Percentiles rank a stretch among this genome's conserved stretches.
These are phyloP conservation scores for Saxicola maurus DNA, from an alignment of 2,797 vertebrate genomes.

Conservation along the genomic window DNA sequence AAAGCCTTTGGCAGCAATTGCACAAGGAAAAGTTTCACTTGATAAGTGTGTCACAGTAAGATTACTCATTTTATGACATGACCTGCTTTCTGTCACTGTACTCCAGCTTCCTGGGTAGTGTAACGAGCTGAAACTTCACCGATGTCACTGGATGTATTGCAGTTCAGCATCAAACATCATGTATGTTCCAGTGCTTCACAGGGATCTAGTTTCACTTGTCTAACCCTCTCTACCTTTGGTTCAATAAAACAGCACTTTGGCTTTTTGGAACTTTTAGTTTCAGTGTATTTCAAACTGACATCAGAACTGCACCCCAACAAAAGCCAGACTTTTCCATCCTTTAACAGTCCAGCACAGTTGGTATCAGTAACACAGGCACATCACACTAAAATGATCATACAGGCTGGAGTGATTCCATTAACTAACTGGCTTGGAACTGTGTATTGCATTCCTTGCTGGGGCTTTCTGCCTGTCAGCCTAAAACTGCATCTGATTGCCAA, in stretches of 20 bases:
- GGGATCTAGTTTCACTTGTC: constrained; percentile 29
- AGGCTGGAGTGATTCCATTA: background rate
- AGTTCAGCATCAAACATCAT: background rate
- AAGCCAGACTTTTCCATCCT: constrained; percentile 21
- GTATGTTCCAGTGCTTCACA: background rate
- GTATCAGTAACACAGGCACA: constrained; percentile 16
- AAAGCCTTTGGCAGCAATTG: background rate
- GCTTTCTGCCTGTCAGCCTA: background rate
- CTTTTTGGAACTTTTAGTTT: constrained; percentile 11
- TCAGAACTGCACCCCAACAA: background rate
- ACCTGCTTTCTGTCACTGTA: constrained; percentile 26
- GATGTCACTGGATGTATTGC: background rate
- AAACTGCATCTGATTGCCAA: background rate
- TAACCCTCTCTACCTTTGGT: background rate
- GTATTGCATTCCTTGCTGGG: background rate
- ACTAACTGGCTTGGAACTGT: background rate
- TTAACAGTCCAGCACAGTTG: background rate
- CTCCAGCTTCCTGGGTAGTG: background rate
- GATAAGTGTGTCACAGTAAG: background rate
- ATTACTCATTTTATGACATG: constrained; percentile 29
- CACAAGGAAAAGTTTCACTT: background rate
- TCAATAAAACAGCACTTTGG: constrained; percentile 32
- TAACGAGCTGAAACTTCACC: background rate
- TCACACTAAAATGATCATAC: background rate
- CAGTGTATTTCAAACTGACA: constrained; percentile 25